phyloP scores from a whole-genome alignment of 2,113 vertebrate genomes.

The Uropsilus gracilis region DNA sequence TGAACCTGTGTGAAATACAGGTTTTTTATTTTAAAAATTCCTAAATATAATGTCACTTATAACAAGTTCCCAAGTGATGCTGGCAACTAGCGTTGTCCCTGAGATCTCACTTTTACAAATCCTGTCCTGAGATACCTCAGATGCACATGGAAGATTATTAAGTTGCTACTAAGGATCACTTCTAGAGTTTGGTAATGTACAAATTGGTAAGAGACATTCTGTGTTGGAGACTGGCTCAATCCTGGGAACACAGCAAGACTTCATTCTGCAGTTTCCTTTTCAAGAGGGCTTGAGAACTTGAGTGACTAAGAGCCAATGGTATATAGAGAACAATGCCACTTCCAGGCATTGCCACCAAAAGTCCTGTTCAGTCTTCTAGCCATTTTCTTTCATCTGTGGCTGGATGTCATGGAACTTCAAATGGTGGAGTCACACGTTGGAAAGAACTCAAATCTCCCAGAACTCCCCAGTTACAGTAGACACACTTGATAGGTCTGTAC shows the following conservation, averaged over 20 bases:
- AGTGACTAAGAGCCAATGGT: too few relatives aligned
- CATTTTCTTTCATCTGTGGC: too few relatives aligned
- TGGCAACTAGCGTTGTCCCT: not conserved
- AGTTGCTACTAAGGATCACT: not conserved
- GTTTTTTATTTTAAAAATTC: too few relatives aligned
- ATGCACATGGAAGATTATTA: not conserved
- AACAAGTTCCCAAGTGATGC: not conserved
- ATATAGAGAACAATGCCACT: not conserved
- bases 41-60: too few relatives aligned
- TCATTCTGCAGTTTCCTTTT: not conserved
- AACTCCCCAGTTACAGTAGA: not conserved
- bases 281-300: not conserved
- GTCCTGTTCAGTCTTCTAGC: not conserved
- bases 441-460: not conserved
- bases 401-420: rapidly evolving
- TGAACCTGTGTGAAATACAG: too few relatives aligned
- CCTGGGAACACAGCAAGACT: not conserved
- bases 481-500: rapidly evolving
- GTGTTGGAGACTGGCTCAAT: not conserved
- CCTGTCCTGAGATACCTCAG: not conserved
- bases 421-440: not conserved
- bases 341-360: rapidly evolving
- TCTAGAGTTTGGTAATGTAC: not conserved
- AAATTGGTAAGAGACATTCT: not conserved
- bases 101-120: not conserved